Conservation (phyloP, 2,113 vertebrate species). For the Xiphias gladius region DNA sequence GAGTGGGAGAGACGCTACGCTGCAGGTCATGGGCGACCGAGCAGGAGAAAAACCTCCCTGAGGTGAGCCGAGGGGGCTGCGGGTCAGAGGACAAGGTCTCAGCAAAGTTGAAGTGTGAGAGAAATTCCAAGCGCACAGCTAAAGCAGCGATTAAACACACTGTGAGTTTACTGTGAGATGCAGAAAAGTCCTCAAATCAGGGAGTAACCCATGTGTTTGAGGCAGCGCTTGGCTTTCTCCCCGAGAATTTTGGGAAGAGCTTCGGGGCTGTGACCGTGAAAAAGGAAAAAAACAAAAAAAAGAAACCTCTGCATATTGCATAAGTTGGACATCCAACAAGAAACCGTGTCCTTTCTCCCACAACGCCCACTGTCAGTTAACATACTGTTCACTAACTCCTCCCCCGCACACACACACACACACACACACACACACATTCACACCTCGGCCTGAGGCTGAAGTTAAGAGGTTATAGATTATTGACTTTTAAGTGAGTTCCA, state of each 20-base stretch:
- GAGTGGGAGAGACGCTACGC: not conserved
- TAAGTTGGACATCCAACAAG: not conserved
- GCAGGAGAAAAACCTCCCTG: slow-evolving; percentile 10
- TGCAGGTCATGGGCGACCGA: slow-evolving; percentile 14
- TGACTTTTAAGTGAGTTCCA: too few relatives aligned
- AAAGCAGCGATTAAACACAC: not conserved
- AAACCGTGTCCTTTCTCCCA: not conserved
- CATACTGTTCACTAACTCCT: not conserved
- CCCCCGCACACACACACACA: too few relatives aligned
- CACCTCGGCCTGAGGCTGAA: not conserved
- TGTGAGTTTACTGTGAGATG: not conserved
- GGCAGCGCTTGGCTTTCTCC: not conserved
- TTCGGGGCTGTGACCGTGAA: not conserved
- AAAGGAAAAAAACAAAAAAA: not conserved
- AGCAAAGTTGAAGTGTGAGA: slow-evolving; percentile 29
- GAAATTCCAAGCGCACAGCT: not conserved
- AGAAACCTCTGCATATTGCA: not conserved
- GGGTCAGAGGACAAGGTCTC: slow-evolving; percentile 7
- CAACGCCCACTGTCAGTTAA: not conserved
- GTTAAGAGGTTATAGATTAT: not conserved
- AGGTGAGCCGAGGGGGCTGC: slow-evolving; percentile 7
- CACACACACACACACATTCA: not conserved
- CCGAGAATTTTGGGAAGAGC: not conserved
- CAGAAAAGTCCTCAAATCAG: not conserved
- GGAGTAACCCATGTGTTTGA: not conserved